Evolutionary conservation across 2,888 invertebrate genomes (phyloP).

Genomic region (Magallana nippona): DNA sequence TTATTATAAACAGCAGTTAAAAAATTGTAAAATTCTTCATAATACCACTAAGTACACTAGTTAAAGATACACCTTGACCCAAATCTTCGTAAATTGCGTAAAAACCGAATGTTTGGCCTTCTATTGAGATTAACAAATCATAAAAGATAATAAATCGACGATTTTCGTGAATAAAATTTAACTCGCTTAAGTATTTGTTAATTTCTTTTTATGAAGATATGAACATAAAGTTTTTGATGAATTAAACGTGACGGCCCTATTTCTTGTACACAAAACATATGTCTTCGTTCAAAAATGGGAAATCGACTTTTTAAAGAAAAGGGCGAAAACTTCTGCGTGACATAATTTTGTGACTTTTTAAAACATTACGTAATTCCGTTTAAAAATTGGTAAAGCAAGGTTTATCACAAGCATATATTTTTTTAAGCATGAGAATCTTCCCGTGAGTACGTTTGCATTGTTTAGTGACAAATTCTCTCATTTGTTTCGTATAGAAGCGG

Average conservation of each 20-base stretch:
- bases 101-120: background rate
- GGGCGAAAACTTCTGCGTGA: too few relatives aligned
- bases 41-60: background rate
- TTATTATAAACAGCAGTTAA: constrained; percentile 5
- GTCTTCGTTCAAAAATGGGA: too few relatives aligned
- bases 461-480: background rate
- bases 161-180: background rate
- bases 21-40: constrained; percentile 1
- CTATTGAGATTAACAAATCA: constrained; percentile 1
- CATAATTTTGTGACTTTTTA: background rate
- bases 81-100: background rate
- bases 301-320: too few relatives aligned
- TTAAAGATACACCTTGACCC: constrained; percentile 18
- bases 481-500: background rate
- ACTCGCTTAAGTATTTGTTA: background rate
- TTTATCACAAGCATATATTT: too few relatives aligned
- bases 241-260: background rate
- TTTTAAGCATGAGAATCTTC: too few relatives aligned
- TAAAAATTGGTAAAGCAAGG: too few relatives aligned
- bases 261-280: background rate
- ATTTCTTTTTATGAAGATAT: background rate
- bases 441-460: background rate
- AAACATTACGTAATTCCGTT: too few relatives aligned
- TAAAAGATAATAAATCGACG: background rate
- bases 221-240: background rate